Percentiles rank a stretch among this genome's conserved stretches.
Evolutionary conservation across 2,797 vertebrate species (phyloP).

Genomic region (Sebastes cheni): DNA sequence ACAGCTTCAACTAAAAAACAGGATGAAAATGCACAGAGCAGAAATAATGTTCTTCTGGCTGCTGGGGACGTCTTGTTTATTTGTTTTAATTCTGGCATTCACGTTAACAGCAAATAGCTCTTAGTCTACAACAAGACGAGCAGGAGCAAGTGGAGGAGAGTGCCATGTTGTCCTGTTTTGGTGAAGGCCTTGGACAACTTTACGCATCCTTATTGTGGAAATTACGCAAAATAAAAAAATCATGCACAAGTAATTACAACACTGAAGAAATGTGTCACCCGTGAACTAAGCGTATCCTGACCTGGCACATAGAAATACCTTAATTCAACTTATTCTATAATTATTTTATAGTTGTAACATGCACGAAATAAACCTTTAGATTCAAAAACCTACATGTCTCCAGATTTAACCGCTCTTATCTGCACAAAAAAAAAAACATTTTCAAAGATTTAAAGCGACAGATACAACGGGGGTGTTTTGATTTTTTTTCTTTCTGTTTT

Average conservation of each 20-base stretch:
- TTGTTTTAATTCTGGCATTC: neutral
- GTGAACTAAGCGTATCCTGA: no score
- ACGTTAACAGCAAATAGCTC: neutral
- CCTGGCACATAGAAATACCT: neutral
- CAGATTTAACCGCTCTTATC: neutral
- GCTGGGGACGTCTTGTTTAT: neutral
- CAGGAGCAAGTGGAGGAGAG: neutral
- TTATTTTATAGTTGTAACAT: neutral
- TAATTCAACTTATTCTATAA: neutral
- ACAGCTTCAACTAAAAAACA: neutral
- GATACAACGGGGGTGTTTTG: constrained; percentile 49
- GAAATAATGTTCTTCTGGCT: neutral
- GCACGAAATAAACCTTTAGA: neutral
- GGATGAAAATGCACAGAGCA: neutral
- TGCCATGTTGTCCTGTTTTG: constrained; percentile 26
- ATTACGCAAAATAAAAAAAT: neutral
- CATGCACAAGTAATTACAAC: neutral
- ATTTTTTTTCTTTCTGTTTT: constrained; percentile 28
- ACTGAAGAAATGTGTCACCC: neutral
- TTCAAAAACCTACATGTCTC: no score
- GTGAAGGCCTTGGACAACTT: neutral
- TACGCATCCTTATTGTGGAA: neutral
- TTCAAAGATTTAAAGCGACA: neutral
- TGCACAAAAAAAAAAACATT: neutral
- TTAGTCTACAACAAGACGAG: neutral